Conservation (phyloP, 2,888 invertebrate species). For the Lissocephala sabroskyi region DNA sequence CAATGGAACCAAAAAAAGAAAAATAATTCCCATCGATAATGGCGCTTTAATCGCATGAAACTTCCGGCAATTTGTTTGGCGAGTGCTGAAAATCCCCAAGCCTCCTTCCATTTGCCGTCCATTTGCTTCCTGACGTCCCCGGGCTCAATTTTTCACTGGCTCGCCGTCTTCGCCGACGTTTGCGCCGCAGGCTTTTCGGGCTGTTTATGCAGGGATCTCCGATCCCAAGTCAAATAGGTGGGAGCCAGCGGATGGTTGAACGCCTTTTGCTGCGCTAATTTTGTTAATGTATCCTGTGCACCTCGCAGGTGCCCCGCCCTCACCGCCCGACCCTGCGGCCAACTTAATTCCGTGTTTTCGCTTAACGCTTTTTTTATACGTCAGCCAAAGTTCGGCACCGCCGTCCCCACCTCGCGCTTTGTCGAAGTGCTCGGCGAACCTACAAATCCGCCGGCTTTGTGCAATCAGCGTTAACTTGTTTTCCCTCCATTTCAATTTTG, state of each 20-base stretch:
- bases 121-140: too few species aligned
- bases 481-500: conserved; percentile 48
- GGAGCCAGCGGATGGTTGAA: neutral
- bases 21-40: conserved; percentile 64
- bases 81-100: conserved; percentile 38
- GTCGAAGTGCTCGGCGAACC: conserved; percentile 27
- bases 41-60: conserved; percentile 56
- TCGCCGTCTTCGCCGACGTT: neutral
- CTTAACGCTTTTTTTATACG: conserved; percentile 3
- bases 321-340: too few species aligned
- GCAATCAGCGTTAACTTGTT: conserved; percentile 65
- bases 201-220: neutral
- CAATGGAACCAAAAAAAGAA: neutral
- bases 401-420: too few species aligned
- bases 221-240: neutral
- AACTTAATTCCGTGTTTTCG: conserved; percentile 5
- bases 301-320: neutral
- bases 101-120: neutral
- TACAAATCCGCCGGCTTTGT: conserved; percentile 60
- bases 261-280: conserved; percentile 46
- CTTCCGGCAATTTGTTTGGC: conserved; percentile 59
- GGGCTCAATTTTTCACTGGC: neutral
- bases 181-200: conserved; percentile 1
- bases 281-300: conserved; percentile 51
- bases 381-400: too few species aligned